phyloP scores from a whole-genome alignment of 2,113 vertebrate genomes.

The Ageneiosus marmoratus region DNA sequence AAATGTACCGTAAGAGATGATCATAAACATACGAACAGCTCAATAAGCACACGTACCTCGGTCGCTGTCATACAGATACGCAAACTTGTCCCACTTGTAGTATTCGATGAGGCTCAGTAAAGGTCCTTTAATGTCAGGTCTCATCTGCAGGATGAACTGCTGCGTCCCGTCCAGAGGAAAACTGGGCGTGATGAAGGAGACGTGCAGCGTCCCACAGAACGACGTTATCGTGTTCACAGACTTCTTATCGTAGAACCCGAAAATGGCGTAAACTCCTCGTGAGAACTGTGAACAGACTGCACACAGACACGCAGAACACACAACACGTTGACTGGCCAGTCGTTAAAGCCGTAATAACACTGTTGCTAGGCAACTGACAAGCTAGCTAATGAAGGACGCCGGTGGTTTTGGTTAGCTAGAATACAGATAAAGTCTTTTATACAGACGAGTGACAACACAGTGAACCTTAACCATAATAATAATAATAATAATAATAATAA shows the following conservation, averaged over 20 bases:
- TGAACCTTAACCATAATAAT: too few species aligned
- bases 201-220: conserved; percentile 96
- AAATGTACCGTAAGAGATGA: too few species aligned
- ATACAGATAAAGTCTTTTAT: neutral
- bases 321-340: neutral
- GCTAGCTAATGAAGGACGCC: neutral
- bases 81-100: conserved; percentile 99
- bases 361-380: neutral
- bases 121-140: conserved; percentile 95
- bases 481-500: too few species aligned
- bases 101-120: conserved; percentile 97
- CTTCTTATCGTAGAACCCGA: conserved; percentile 99
- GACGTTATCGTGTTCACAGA: conserved; percentile 99
- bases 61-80: conserved; percentile 97
- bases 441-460: too few species aligned
- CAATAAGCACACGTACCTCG: conserved; percentile 76
- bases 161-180: conserved; percentile 95
- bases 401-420: neutral
- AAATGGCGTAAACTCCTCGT: conserved; percentile 98
- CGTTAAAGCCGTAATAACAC: neutral
- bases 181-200: conserved; percentile 98
- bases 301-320: conserved; percentile 42
- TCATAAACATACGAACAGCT: neutral
- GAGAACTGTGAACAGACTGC: conserved; percentile 99
- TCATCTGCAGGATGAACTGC: conserved; percentile 98